Evolutionary conservation across 64 coral and sea anemone genomes (phyloP), one percentile per base, ranked within the genome.

Genomic region (Trachythela sp.): DNA sequence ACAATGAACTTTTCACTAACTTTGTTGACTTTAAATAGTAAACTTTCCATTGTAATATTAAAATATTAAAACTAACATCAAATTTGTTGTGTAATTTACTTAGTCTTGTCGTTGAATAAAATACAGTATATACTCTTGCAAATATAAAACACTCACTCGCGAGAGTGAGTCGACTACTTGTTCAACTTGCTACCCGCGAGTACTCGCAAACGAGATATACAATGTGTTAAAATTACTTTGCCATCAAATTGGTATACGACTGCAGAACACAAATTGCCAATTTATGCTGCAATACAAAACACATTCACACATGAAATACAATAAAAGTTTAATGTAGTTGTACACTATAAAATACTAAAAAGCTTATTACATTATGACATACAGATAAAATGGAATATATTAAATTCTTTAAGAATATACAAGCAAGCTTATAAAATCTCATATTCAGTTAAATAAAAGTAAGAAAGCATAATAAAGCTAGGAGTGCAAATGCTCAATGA

Each of bases 381-480:
- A 64, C 56, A n/a, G 26, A 26, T n/a, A 64, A 64, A 64, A 64
- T 9, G 20, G 24, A n/a, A 64, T 64, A 64, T 64, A 64, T 64
- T 64, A 64, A 45, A 64, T 64, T 64, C 56, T 64, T 64, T 64
- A 20, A 64, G 56, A 64, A 64, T 64, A 22, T 64, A 64, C 56
- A 64, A 64, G 56, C 56, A 20, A 64, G 56, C 18, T 24, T 26
- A 22, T 1, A n/a, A 64, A 64, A 64, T 64, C 56, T 64, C 26
- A 64, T 64, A 64, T 27, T 59, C 24, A n/a, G 2, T 2, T 59
- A 59, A 59, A 59, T 22, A 6, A 52, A 15, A 52, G 49, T 52
- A 20, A 52, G 22, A 52, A 52, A 52, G 48, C 13, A 52, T 20
- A 20, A n/a, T 8, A 64, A 64, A n/a, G 56, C 56, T 64, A n/a